Base-by-base conservation (phyloP, 1,140 invertebrate species). In the Pogonomyrmex californicus region DNA sequence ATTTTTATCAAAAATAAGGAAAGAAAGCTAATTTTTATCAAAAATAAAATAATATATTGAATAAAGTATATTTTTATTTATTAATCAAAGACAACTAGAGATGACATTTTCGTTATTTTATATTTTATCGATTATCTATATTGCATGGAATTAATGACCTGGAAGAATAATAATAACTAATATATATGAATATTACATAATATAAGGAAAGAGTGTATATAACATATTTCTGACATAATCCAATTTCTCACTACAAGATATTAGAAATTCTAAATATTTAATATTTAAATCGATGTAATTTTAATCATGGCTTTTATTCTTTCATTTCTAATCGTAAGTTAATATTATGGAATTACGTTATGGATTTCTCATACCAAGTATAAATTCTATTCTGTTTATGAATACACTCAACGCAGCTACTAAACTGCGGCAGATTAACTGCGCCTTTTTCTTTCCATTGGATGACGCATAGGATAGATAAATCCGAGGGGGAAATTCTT, bases 401-500 rank as follows among this genome's bases (percentile, higher is more conserved):
- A 79, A 47, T 17, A 60, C 17, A 49, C 30, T 14, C 30, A 10
- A 44, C 44, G 44, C 12, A 66, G 17, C 44, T n/a, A 33, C 33
- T 79, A 66, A 65, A 79, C 65, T 70, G n/a, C n/a, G 14, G 38
- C 2, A 56, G 51, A 62, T 70, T 79, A 66, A 47, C 1, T 7
- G 60, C 36, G 76, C 54, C 63, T 56, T 81, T 81, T 81, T 81
- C 76, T 66, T 66, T 81, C 49, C 65, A 10, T 30, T 81, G 78
- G 78, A 70, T 81, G 78, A 81, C 78, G 78, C 49, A 81, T 38
- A 56, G n/a, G 12, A 38, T 56, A 70, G 63, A 81, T 81, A 81
- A 81, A 81, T 81, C 23, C 65, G 5, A 70, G 38, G 47, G 62
- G 12, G 78, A 10, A 56, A 81, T 54, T 14, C 78, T 54, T 7